These are phyloP conservation scores for Drosophila meridionalis DNA, from an alignment of 2,888 invertebrate genomes.

Conservation along the genomic window DNA sequence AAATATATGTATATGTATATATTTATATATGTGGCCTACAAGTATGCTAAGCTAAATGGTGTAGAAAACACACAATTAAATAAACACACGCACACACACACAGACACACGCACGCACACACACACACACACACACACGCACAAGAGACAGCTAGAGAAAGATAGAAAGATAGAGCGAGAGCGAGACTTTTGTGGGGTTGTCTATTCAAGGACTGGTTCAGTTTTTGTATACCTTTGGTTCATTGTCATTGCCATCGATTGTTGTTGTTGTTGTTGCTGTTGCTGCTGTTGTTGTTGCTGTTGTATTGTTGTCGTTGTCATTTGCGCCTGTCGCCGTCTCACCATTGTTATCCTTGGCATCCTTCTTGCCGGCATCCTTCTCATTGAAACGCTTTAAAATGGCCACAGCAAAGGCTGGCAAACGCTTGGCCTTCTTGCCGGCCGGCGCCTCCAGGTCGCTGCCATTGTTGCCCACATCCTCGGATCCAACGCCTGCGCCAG, in stretches of 20 bases:
- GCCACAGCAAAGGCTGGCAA: conserved; percentile 82
- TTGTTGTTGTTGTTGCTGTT: conserved; percentile 37
- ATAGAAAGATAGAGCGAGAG: conserved; percentile 2
- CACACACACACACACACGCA: conserved; percentile 5
- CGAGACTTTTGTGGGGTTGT: conserved; percentile 1
- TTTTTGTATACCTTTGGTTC: conserved; percentile 83
- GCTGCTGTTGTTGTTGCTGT: conserved; percentile 18
- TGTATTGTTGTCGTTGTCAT: conserved; percentile 59
- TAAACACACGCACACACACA: conserved; percentile 16
- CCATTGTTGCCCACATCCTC: conserved; percentile 33
- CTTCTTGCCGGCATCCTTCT: conserved; percentile 75
- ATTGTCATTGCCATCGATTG: conserved; percentile 83
- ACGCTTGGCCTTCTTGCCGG: conserved; percentile 74
- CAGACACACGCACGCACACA: conserved; percentile 16
- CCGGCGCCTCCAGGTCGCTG: conserved; percentile 45
- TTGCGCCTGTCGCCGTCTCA: conserved; percentile 60
- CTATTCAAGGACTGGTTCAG: conserved; percentile 39
- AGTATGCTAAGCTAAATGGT: conserved; percentile 62
- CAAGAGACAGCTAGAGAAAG: conserved; percentile 20
- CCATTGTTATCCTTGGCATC: conserved; percentile 61
- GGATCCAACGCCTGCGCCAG: conserved; percentile 51
- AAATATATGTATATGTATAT: neutral
- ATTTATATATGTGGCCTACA: conserved; percentile 41
- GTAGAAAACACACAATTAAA: conserved; percentile 31
- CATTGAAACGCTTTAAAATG: conserved; percentile 83